Base-by-base conservation (phyloP, 1,140 invertebrate genomes). In the Pararge aegeria region DNA sequence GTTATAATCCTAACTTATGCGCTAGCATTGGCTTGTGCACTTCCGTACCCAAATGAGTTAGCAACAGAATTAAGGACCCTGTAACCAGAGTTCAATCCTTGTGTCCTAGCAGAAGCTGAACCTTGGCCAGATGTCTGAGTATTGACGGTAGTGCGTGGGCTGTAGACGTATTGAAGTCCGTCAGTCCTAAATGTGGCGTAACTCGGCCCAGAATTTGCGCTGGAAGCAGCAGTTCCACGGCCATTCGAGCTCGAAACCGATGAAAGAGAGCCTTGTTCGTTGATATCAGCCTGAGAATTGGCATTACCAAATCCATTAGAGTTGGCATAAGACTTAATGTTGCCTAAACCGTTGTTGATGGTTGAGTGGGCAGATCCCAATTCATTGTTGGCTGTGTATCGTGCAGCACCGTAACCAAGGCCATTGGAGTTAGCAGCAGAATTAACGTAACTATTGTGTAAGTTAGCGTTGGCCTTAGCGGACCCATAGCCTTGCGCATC, bases 31-130 rank as follows among this genome's bases (percentile, higher is more conserved):
- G 85, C 77, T n/a, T 76, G 65, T 24, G 84, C 81, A 5, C 67
- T 59, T 13, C 83, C 84, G 29, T 55, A 64, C 21, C 82, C 84
- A 30, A 63, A 73, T 10, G 70, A 73, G 64, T 80, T 84, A 16
- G 77, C 81, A 15, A 72, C 70, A 5, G 84, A 79, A 57, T 86
- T 75, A 30, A 78, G 55, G 0, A 80, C 70, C 42, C 72, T 84
- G 68, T 75, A 82, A 18, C 68, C 77, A 12, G 78, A 61, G 53
- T 71, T 66, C 38, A 79, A 13, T n/a, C 73, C 79, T 21, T 84
- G 78, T 10, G 72, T 10, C 30, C 12, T 77, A 7, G 70, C 76
- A 3, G 73, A 78, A 12, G 83, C 80, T 5, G 65, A 66, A 4
- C 83, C 80, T 24, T 57, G 61, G 13, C 81, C 81, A 34, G 73